These are phyloP conservation scores for Vanessa atalanta DNA, from an alignment of 1,140 invertebrate genomes.

Conservation along the genomic window DNA sequence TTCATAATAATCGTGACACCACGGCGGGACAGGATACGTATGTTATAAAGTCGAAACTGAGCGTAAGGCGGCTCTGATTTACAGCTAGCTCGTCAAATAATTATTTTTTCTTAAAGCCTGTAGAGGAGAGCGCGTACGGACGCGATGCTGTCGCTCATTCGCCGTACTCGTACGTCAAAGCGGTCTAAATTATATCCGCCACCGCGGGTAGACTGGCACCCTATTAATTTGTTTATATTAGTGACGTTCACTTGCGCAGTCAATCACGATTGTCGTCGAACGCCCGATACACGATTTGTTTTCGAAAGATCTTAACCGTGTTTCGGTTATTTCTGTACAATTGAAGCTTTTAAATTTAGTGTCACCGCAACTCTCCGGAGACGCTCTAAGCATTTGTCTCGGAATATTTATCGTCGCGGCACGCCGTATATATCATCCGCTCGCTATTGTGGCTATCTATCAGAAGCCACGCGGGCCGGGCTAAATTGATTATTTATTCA, in stretches of 20 bases:
- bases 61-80: slow-evolving; percentile 58
- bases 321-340: slow-evolving; percentile 79
- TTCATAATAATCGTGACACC: slow-evolving; percentile 61
- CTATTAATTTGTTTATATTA: slow-evolving; percentile 81
- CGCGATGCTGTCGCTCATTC: neutral
- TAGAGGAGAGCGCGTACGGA: no score
- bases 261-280: slow-evolving; percentile 77
- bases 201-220: slow-evolving; percentile 54
- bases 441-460: slow-evolving; percentile 75
- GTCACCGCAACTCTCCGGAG: slow-evolving; percentile 76
- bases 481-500: slow-evolving; percentile 79
- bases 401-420: slow-evolving; percentile 76
- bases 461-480: slow-evolving; percentile 64
- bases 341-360: slow-evolving; percentile 80
- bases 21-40: slow-evolving; percentile 60
- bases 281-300: slow-evolving; percentile 78
- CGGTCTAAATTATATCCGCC: slow-evolving; percentile 41
- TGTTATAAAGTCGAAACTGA: slow-evolving; percentile 54
- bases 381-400: slow-evolving; percentile 78
- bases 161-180: slow-evolving; percentile 1
- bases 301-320: slow-evolving; percentile 79
- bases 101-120: neutral
- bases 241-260: slow-evolving; percentile 77
- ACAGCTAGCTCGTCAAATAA: slow-evolving; percentile 46
- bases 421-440: slow-evolving; percentile 76